These are phyloP conservation scores for Drosophila testacea DNA, from an alignment of 2,888 invertebrate species.

Conservation along the genomic window DNA sequence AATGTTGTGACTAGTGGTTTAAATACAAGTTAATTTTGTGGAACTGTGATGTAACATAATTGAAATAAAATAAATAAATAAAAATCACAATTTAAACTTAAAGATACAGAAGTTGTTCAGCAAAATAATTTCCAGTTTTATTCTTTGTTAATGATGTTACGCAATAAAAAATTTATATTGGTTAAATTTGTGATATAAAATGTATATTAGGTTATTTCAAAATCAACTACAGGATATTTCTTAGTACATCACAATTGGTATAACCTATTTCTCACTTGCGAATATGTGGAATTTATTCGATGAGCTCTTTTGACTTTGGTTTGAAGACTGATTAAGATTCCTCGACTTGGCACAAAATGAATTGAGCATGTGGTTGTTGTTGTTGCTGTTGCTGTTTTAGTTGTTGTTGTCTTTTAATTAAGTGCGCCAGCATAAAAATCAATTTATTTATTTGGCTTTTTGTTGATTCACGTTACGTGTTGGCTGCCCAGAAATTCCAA, in stretches of 20 bases:
- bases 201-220: neutral
- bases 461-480: constrained; percentile 43
- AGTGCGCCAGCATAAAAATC: constrained; percentile 54
- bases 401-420: constrained; percentile 59
- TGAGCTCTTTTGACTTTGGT: neutral
- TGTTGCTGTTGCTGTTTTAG: neutral
- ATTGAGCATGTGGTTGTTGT: neutral
- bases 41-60: too few species aligned
- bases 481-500: constrained; percentile 33
- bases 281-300: neutral
- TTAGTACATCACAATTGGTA: neutral
- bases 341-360: constrained; percentile 12
- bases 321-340: constrained; percentile 16
- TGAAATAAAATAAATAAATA: too few species aligned
- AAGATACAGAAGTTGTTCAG: too few species aligned
- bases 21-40: too few species aligned
- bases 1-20: too few species aligned
- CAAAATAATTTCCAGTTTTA: too few species aligned
- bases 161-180: too few species aligned
- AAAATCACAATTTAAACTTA: too few species aligned
- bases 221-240: neutral
- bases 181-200: too few species aligned
- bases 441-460: constrained; percentile 63
- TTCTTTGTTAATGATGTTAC: too few species aligned
- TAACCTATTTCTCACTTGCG: neutral